Evolutionary conservation across 92 coral and sea anemone species (phyloP).

Genomic region (Actinostola sp.): DNA sequence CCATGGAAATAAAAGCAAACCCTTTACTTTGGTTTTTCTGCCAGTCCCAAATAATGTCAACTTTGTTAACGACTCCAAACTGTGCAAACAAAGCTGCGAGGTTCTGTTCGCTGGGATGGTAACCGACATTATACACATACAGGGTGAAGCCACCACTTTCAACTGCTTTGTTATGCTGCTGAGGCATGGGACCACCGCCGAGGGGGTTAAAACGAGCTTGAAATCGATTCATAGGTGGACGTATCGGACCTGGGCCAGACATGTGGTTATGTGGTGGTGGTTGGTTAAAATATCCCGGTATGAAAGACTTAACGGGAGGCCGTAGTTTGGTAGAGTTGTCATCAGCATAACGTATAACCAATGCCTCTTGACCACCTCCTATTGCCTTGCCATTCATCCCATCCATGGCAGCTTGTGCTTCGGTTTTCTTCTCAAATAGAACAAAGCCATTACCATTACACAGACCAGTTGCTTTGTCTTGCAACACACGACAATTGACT

Average conservation of each 20-base stretch:
- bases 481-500: constrained; percentile 69
- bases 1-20: constrained; percentile 85
- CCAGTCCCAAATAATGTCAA: constrained; percentile 87
- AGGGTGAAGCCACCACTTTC: constrained; percentile 50
- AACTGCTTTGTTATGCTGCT: constrained; percentile 41
- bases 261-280: constrained; percentile 25
- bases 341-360: constrained; percentile 79
- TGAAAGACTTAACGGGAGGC: constrained; percentile 44
- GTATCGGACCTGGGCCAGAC: constrained; percentile 73
- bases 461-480: constrained; percentile 63
- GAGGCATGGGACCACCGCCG: constrained; percentile 38
- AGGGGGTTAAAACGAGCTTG: constrained; percentile 76
- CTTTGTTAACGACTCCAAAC: constrained; percentile 67
- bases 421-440: constrained; percentile 62
- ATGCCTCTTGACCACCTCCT: constrained; percentile 52
- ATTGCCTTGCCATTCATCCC: constrained; percentile 61
- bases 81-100: constrained; percentile 67
- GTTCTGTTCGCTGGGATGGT: constrained; percentile 62
- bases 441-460: constrained; percentile 84
- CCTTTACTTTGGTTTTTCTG: constrained; percentile 75
- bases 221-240: constrained; percentile 65
- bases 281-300: constrained; percentile 28
- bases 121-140: constrained; percentile 79
- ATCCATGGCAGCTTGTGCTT: constrained; percentile 75
- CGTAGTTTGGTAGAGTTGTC: constrained; percentile 70